These are phyloP conservation scores for Nemurella pictetii DNA, from an alignment of 2,888 invertebrate species.

Conservation along the genomic window DNA sequence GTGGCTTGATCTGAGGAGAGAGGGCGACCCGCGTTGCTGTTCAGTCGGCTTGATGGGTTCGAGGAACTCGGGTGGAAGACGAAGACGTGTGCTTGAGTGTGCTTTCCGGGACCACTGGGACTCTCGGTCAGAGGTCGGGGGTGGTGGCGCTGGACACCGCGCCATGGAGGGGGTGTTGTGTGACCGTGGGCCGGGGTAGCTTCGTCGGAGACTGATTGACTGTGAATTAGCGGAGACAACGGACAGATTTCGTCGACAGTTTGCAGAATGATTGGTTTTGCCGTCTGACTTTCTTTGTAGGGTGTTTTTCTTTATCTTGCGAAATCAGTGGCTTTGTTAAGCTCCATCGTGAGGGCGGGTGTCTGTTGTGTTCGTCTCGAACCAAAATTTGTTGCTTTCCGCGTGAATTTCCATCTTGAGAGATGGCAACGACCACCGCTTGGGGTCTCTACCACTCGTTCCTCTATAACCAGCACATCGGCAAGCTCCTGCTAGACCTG, in stretches of 20 bases:
- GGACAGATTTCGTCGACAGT: background rate
- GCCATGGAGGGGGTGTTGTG: background rate
- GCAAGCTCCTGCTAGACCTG: background rate
- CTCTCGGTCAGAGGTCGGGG: background rate
- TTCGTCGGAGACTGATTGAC: too few species aligned
- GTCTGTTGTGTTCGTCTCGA: background rate
- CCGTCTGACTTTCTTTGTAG: background rate
- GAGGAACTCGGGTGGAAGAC: background rate
- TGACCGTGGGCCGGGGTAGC: background rate
- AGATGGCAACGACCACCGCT: slow-evolving; percentile 10
- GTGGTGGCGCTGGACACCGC: background rate
- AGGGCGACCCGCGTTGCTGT: background rate
- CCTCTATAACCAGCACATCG: background rate
- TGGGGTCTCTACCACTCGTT: slow-evolving; percentile 15
- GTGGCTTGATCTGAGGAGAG: background rate
- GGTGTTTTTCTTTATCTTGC: background rate
- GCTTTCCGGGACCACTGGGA: background rate
- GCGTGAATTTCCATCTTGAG: background rate
- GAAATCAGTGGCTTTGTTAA: too few species aligned
- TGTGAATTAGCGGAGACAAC: background rate
- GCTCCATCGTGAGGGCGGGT: background rate
- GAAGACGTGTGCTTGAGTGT: background rate
- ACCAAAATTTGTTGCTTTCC: background rate
- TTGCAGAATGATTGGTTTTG: background rate
- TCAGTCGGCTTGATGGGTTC: background rate